A percentile compares a stretch with the other conserved stretches of the same genome.
These are phyloP conservation scores for Acanthiza pusilla DNA, from an alignment of 2,797 vertebrate species.

Conservation along the genomic window DNA sequence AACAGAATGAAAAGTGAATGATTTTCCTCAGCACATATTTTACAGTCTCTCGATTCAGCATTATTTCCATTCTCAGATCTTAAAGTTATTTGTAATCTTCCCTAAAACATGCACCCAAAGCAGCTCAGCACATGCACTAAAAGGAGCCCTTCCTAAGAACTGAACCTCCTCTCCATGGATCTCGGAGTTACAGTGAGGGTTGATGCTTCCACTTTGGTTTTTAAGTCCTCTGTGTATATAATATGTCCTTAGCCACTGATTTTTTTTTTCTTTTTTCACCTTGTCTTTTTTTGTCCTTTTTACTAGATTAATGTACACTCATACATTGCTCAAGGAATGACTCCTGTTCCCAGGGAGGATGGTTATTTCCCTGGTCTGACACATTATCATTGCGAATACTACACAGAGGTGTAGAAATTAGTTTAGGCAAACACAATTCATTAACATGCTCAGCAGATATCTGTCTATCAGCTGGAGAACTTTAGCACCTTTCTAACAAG, in stretches of 20 bases:
- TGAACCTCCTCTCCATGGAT: not conserved
- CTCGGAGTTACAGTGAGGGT: not conserved
- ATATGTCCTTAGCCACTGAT: not conserved
- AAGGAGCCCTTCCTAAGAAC: not conserved
- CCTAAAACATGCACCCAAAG: not conserved
- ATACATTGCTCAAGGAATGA: not conserved
- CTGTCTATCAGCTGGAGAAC: not conserved
- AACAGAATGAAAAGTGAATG: not conserved
- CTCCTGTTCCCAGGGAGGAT: not conserved
- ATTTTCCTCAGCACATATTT: not conserved
- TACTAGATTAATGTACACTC: not conserved
- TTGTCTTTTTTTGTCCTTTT: not conserved
- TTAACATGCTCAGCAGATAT: not conserved
- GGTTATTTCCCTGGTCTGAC: not conserved
- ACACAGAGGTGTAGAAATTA: not conserved
- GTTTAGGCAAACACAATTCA: not conserved
- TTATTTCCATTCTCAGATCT: not conserved
- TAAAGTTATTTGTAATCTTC: not conserved
- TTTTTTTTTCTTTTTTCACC: not conserved
- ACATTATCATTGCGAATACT: not conserved
- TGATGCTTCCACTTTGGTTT: not conserved
- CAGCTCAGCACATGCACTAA: not conserved
- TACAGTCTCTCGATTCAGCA: not conserved
- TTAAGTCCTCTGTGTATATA: not conserved
- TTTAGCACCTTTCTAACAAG: not conserved